Evolutionary conservation across 37 sponge, comb jelly and placozoan species (phyloP).

Genomic region (Dysidea cf. avara): DNA sequence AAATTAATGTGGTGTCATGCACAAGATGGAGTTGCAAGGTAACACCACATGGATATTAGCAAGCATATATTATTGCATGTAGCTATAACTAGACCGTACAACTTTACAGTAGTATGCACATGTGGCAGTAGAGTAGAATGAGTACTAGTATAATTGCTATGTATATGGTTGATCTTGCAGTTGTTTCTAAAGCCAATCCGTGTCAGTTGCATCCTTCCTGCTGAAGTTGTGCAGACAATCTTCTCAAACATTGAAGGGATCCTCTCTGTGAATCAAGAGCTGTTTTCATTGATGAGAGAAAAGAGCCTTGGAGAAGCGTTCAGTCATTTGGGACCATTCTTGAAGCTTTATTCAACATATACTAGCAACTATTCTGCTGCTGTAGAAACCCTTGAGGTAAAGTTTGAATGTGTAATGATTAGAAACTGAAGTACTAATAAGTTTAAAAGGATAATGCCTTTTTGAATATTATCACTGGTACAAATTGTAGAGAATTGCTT

Average conservation of each 20-base stretch:
- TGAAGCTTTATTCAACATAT: constrained; percentile 76
- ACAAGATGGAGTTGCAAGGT: too few species aligned
- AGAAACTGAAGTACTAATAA: too few species aligned
- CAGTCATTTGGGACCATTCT: constrained; percentile 67
- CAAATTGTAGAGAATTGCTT: neutral
- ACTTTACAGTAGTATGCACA: too few species aligned
- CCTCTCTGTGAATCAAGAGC: constrained; percentile 67
- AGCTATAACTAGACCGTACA: neutral
- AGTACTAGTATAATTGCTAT: too few species aligned
- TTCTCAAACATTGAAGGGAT: constrained; percentile 80
- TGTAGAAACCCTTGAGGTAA: constrained; percentile 37
- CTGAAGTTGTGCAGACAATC: constrained; percentile 23
- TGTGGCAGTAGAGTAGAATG: neutral
- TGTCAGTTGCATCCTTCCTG: constrained; percentile 54
- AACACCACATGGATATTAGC: constrained; percentile 7
- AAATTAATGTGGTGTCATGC: too few species aligned
- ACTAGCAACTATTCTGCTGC: constrained; percentile 64
- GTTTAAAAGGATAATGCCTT: too few species aligned
- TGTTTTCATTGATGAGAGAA: constrained; percentile 53
- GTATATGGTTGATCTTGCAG: constrained; percentile 13
- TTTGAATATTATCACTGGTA: neutral
- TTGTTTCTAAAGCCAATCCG: constrained; percentile 73
- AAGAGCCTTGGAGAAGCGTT: constrained; percentile 73
- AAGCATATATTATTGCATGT: neutral
- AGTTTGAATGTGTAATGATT: too few species aligned